Evolutionary conservation across 1,140 invertebrate species (phyloP).

Genomic region (Epicauta chinensis): DNA sequence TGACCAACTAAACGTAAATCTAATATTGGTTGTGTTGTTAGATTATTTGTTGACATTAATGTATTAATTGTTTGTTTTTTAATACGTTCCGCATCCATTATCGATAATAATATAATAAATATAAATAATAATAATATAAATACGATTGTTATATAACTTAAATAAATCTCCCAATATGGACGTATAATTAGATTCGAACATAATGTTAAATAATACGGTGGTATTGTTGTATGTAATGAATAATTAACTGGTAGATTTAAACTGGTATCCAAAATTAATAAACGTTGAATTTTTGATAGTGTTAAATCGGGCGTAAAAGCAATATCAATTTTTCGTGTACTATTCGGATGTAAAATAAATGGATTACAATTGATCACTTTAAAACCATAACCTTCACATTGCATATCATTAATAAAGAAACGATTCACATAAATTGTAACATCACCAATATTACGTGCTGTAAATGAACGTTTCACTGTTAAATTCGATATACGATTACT

Average conservation of each 20-base stretch:
- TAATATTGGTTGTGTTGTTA: conserved; percentile 50
- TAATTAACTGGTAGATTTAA: conserved; percentile 59
- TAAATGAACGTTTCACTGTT: conserved; percentile 77
- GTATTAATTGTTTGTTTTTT: conserved; percentile 44
- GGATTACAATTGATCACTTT: conserved; percentile 67
- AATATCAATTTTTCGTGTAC: conserved; percentile 80
- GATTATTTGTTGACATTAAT: conserved; percentile 37
- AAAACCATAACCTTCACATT: conserved; percentile 81
- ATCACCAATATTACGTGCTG: conserved; percentile 82
- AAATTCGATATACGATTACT: conserved; percentile 54
- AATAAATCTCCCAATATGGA: conserved; percentile 69
- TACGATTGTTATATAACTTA: conserved; percentile 63
- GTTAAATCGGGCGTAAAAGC: conserved; percentile 93
- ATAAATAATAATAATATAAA: conserved; percentile 60
- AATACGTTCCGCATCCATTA: conserved; percentile 70
- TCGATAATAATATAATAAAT: conserved; percentile 61
- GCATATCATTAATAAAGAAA: conserved; percentile 67
- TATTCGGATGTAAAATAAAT: conserved; percentile 76
- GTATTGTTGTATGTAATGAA: conserved; percentile 73
- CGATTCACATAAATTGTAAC: conserved; percentile 68
- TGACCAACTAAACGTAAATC: conserved; percentile 48
- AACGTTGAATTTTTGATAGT: conserved; percentile 66
- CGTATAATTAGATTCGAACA: conserved; percentile 68
- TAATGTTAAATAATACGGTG: conserved; percentile 63
- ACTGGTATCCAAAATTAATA: conserved; percentile 54